phyloP scores from a whole-genome alignment of 1,140 invertebrate species.

The Scylla paramamosain region DNA sequence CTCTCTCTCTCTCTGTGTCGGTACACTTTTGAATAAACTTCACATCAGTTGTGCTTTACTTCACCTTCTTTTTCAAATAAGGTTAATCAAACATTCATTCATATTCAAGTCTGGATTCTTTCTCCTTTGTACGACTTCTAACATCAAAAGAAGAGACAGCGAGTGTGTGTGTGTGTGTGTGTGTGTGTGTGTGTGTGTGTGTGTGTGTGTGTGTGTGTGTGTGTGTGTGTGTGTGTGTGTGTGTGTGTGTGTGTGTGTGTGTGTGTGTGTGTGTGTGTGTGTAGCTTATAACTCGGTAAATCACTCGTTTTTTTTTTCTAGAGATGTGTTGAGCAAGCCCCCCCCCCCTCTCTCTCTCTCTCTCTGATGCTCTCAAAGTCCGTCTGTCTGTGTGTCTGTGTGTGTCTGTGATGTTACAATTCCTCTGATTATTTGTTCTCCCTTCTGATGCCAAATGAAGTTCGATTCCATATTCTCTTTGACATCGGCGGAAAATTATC shows the following conservation, averaged over 20 bases:
- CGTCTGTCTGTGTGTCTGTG: background rate
- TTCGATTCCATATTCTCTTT: background rate
- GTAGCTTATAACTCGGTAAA: background rate
- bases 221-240: slow-evolving; percentile 12
- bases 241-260: slow-evolving; percentile 3
- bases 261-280: background rate
- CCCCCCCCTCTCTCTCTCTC: too few species aligned
- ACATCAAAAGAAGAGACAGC: too few species aligned
- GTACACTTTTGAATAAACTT: too few species aligned
- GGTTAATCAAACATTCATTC: too few species aligned
- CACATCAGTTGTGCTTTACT: too few species aligned
- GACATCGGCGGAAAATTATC: background rate
- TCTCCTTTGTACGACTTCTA: too few species aligned
- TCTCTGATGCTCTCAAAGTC: background rate
- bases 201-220: background rate
- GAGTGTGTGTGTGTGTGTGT: too few species aligned
- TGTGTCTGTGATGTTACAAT: background rate
- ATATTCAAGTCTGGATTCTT: too few species aligned
- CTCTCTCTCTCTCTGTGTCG: too few species aligned
- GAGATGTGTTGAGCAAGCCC: background rate
- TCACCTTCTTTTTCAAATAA: too few species aligned
- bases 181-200: too few species aligned
- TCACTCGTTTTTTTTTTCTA: background rate
- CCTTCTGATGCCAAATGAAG: background rate
- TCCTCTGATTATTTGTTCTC: background rate